These are phyloP conservation scores for Typhlichthys subterraneus DNA, from an alignment of 2,797 vertebrate species.

Conservation along the genomic window DNA sequence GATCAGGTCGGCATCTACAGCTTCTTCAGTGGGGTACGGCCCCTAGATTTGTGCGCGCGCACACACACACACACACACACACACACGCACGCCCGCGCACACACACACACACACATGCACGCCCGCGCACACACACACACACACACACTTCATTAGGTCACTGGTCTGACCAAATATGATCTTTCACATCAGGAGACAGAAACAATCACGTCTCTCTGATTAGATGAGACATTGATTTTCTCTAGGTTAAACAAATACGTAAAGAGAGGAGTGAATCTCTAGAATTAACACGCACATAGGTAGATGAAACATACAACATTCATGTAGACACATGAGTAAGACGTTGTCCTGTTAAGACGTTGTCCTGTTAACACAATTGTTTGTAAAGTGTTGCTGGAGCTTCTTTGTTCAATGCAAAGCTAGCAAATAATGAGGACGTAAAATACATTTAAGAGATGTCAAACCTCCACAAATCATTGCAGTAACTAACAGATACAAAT, in stretches of 20 bases:
- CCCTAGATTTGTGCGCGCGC: slow-evolving; percentile 75
- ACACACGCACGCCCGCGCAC: background rate
- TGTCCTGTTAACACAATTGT: slow-evolving; percentile 48
- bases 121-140: background rate
- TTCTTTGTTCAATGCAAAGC: slow-evolving; percentile 47
- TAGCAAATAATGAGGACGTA: slow-evolving; percentile 46
- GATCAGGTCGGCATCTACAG: slow-evolving; percentile 94
- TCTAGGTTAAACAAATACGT: slow-evolving; percentile 45
- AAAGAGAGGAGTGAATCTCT: slow-evolving; percentile 23
- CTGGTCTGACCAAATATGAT: slow-evolving; percentile 34
- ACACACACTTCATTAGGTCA: slow-evolving; percentile 27
- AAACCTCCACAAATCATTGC: slow-evolving; percentile 39
- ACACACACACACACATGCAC: slow-evolving; percentile 9
- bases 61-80: slow-evolving; percentile 19
- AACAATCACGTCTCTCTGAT: slow-evolving; percentile 59
- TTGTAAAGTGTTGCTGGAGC: slow-evolving; percentile 36
- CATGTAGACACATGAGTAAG: slow-evolving; percentile 18
- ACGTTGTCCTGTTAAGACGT: slow-evolving; percentile 37
- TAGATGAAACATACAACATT: slow-evolving; percentile 43
- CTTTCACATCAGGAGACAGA: slow-evolving; percentile 40
- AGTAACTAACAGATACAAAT: slow-evolving; percentile 38
- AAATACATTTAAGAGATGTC: slow-evolving; percentile 40
- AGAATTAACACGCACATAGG: slow-evolving; percentile 39
- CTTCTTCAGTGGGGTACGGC: slow-evolving; percentile 88
- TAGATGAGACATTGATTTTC: slow-evolving; percentile 65